These are phyloP conservation scores for Empis stercorea DNA, from an alignment of 2,888 invertebrate species.

Conservation along the genomic window DNA sequence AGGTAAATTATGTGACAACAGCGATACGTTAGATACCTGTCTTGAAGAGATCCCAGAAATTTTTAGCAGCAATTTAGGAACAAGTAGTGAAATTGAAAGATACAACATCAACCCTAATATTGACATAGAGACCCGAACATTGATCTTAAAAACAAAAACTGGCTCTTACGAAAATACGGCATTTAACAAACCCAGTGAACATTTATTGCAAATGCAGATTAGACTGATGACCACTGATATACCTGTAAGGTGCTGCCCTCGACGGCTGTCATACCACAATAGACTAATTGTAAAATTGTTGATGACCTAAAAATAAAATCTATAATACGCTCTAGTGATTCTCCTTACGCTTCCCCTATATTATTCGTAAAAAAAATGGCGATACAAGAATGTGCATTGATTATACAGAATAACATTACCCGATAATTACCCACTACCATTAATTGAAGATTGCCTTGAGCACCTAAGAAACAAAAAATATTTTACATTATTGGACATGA, in stretches of 20 bases:
- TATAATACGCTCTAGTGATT: neutral
- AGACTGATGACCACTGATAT: neutral
- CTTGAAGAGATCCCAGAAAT: too few relatives aligned
- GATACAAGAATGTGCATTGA: slow-evolving; percentile 7
- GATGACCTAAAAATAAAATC: neutral
- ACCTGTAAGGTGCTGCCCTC: neutral
- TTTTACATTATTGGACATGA: slow-evolving; percentile 12
- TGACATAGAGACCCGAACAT: too few relatives aligned
- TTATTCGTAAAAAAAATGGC: slow-evolving; percentile 4
- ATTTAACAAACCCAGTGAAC: too few relatives aligned
- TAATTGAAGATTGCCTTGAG: slow-evolving; percentile 9
- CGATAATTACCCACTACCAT: slow-evolving; percentile 6
- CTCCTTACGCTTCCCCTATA: neutral
- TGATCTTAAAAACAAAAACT: too few relatives aligned
- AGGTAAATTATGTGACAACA: too few relatives aligned
- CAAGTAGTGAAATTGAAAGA: too few relatives aligned
- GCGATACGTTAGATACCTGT: too few relatives aligned
- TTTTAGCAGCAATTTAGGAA: too few relatives aligned
- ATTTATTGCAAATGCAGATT: too few relatives aligned
- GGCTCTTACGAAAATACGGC: too few relatives aligned
- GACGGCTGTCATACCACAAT: neutral
- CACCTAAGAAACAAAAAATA: slow-evolving; percentile 9
- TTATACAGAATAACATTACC: slow-evolving; percentile 2
- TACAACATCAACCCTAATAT: too few relatives aligned
- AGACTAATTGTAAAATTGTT: neutral